Evolutionary conservation across 2,888 invertebrate genomes (phyloP), one percentile per base, ranked within the genome.

Genomic region (Neoscelio sp.): DNA sequence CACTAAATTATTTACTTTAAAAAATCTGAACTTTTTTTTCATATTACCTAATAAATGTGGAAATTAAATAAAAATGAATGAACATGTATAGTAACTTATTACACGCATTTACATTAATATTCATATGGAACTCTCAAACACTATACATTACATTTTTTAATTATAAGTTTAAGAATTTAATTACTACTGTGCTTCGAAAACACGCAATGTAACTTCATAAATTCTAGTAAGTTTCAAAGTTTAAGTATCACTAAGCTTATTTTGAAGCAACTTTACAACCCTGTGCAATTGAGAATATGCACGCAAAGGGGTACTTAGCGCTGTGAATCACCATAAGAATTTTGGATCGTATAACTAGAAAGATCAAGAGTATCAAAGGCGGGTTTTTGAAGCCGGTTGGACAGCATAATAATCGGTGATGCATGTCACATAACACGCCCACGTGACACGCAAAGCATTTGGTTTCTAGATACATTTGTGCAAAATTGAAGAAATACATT

Each of bases 261-360:
- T 70, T 76, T 58, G 56, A 40, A 38, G 28, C 26, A 62, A 23
- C 15, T 50, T 40, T 23, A 38, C 17, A 62, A 76, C 62, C 56
- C 62, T 64, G 52, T 38, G 44, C 62, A 33, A 81, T 75, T 60
- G 58, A 26, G 52, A 5, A 56, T 35, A 75, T 76, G 76, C 90
- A 90, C 90, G 90, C 90, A 86, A 90, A 87, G 77, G 75, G 73
- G 85, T 84, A 89, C 85, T 90, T 90, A 90, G 88, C 86, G 82
- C 85, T 85, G 81, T 82, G 86, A 86, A 87, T 86, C 85, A 85
- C 84, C 85, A 86, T 85, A 82, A 83, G 78, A 80, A 77, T 80
- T 77, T 76, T 64, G 78, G 62, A 80, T 87, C 87, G 87, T 88
- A 87, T 88, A 86, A 87, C 84, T 82, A 80, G 81, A 82, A 85